Base-by-base conservation (phyloP, 2,113 vertebrate species). In the Chauna torquata region DNA sequence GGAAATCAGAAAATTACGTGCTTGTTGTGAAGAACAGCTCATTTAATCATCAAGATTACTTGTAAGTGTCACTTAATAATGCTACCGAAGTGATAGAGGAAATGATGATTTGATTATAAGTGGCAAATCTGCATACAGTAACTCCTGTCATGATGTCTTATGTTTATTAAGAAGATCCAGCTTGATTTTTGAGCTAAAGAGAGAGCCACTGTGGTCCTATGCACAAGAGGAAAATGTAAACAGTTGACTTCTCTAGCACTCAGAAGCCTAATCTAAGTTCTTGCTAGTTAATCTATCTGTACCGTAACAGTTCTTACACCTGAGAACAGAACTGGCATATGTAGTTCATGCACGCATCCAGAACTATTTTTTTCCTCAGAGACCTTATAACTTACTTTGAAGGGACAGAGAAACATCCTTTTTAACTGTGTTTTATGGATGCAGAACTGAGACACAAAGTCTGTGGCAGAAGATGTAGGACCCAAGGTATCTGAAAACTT, bases 41-140 rank as follows among this genome's bases (percentile, higher is more conserved):
- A 40, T 95, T 92, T 95, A 96, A 96, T 97, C 94, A 94, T 47
- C 71, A 88, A 86, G 83, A 95, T 96, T 91, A 82, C 49, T 91
- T 88, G 16, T 76, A 82, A 96, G 81, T 94, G 78, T 92, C 92
- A 77, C 70, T 97, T 96, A 92, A 95, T 95, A 97, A 90, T 62
- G 50, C 55, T 80, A 66, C 50, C 45, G 77, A 79, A 85, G 62
- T 58, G 45, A 72, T 14, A 80, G 36, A 95, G 94, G 92, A 97
- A 95, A 90, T 91, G 36, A 76, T 62, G 15, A 70, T 55, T 88
- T 96, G 87, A 92, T 96, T 90, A 47, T 20, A 91, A 96, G 84
- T 88, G 90, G 78, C 45, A 90, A 91, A 97, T 66, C 66, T 95
- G 81, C 74, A 84, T 74, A 57, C 58, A 76, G 94, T 42, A 58